Evolutionary conservation across 1,140 invertebrate species (phyloP), one percentile per base, ranked within the genome.

Genomic region (Fopius arisanus): DNA sequence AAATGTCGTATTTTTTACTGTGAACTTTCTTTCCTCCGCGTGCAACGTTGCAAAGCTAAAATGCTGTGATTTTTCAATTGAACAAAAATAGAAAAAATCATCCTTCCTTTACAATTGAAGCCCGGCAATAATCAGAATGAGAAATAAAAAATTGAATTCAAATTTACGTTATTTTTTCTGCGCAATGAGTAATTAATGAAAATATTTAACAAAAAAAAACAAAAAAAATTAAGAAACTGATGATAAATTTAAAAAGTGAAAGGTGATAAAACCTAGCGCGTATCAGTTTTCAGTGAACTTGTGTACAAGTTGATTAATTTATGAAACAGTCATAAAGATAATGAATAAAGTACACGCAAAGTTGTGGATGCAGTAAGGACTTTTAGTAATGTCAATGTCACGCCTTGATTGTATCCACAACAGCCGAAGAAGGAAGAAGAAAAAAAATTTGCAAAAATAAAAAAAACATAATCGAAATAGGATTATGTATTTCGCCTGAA

Each of bases 211-310:
- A n/a, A n/a, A 48, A 72, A 43, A 65, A 59, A 26, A 31, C 43
- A 19, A 67, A 67, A 54, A 48, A 65, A 19, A 76, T 78, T 70
- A 73, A 70, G 37, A 67, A 76, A 67, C 71, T 23, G 74, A 62
- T 62, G 28, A 70, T 31, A 67, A 62, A 62, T 43, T 43, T 43
- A 3, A 10, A 43, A 43, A 31, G 29, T 7, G 29, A 31, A 31
- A 31, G 29, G 12, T 31, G 29, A 59, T 37, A 33, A 31, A 69
- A 29, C 28, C 26, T 78, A 78, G 72, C 29, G 51, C 62, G 65
- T 78, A 66, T 76, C 72, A 72, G 72, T 78, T 78, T 73, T 72
- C 43, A 72, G 76, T 76, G 71, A 67, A 73, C 40, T 73, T 33
- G 69, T 66, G 54, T 54, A 75, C 59, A 77, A 75, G 68, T 54